A percentile compares a stretch with the other conserved stretches of the same genome.
phyloP scores from a whole-genome alignment of 1,140 invertebrate species.

The Ditylenchus dipsaci region DNA sequence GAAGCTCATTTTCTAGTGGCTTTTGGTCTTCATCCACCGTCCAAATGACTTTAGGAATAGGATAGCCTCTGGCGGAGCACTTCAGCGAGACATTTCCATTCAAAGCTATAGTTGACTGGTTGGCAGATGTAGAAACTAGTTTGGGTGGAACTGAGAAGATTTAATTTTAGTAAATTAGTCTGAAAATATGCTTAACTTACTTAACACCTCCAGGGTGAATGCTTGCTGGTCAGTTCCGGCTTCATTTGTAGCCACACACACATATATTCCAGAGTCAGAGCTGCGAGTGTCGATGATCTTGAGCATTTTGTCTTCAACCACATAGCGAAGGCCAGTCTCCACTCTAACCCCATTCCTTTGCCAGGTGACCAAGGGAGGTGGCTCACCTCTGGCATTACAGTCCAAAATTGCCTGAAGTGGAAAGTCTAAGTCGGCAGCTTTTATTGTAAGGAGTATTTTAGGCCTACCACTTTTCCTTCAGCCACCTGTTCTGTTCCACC shows the following conservation, averaged over 20 bases:
- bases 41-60: constrained; percentile 49
- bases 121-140: constrained; percentile 28
- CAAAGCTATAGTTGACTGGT: constrained; percentile 39
- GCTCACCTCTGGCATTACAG: constrained; percentile 46
- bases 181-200: constrained; percentile 14
- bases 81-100: constrained; percentile 38
- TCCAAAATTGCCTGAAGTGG: constrained; percentile 41
- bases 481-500: constrained; percentile 49
- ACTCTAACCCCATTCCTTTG: constrained; percentile 52
- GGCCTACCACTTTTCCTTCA: constrained; percentile 44
- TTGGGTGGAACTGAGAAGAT: constrained; percentile 29
- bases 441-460: too few species aligned
- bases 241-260: constrained; percentile 53
- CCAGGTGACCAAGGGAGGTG: constrained; percentile 46
- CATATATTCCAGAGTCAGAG: constrained; percentile 56
- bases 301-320: constrained; percentile 32
- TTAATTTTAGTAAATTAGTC: not conserved
- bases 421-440: too few species aligned
- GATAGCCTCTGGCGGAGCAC: constrained; percentile 48
- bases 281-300: constrained; percentile 47
- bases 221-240: constrained; percentile 56
- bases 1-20: constrained; percentile 10
- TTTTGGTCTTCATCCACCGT: constrained; percentile 37
- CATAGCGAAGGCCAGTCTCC: constrained; percentile 50
- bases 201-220: constrained; percentile 52